Conservation (phyloP, 2,888 invertebrate species). For the Formica aserva region DNA sequence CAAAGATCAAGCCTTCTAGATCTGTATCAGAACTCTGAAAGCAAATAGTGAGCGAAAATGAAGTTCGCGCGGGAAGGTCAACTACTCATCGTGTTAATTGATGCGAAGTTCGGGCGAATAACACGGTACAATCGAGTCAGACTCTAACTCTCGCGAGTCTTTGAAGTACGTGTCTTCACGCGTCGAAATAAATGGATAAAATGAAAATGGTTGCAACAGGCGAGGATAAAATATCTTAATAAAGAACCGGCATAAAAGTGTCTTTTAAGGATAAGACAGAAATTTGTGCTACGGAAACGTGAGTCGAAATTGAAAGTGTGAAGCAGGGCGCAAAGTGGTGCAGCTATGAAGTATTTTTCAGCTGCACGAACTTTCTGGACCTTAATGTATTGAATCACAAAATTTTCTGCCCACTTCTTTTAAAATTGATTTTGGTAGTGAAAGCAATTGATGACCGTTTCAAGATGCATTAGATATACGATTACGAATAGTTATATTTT, state of each 20-base stretch:
- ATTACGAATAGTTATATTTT: not conserved
- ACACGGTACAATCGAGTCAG: not conserved
- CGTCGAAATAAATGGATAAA: not conserved
- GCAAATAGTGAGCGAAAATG: constrained; percentile 14
- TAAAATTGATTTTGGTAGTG: constrained; percentile 22
- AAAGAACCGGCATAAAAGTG: not conserved
- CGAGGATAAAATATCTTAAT: constrained; percentile 34
- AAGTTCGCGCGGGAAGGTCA: constrained; percentile 7
- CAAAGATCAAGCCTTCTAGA: constrained; percentile 27
- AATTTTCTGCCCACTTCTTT: constrained; percentile 19
- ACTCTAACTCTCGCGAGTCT: not conserved
- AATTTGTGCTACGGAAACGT: constrained; percentile 19
- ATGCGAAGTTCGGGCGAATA: constrained; percentile 28
- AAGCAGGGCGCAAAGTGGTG: constrained; percentile 11
- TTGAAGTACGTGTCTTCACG: not conserved
- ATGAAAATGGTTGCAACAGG: constrained; percentile 11
- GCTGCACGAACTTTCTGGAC: not conserved
- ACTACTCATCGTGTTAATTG: constrained; percentile 39
- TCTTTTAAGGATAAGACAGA: not conserved
- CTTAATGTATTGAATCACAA: constrained; percentile 24
- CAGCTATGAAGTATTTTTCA: constrained; percentile 17
- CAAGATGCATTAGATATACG: not conserved
- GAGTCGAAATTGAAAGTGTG: constrained; percentile 43
- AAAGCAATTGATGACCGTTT: constrained; percentile 1
- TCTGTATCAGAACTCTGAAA: not conserved